phyloP scores from a whole-genome alignment of 2,888 invertebrate genomes.

The Carpatolechia fugitivella region DNA sequence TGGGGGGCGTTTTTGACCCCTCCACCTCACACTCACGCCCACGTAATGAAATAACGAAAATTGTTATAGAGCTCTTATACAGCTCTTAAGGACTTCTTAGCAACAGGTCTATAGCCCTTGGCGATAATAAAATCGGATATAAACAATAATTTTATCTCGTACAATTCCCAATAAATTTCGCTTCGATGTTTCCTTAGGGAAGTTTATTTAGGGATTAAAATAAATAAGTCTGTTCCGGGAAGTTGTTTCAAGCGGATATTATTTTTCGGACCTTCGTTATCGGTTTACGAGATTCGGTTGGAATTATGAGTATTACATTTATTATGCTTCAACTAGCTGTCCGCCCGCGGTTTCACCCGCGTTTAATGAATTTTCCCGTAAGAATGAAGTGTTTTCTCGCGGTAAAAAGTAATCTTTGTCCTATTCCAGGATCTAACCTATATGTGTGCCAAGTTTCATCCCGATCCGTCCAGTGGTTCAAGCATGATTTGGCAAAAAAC shows the following conservation, averaged over 20 bases:
- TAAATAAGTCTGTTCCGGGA: background rate
- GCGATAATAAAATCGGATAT: slow-evolving; percentile 12
- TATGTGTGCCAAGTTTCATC: too few species aligned
- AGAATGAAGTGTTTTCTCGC: too few species aligned
- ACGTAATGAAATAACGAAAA: slow-evolving; percentile 46
- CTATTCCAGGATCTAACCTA: too few species aligned
- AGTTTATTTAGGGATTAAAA: background rate
- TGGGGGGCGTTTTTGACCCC: slow-evolving; percentile 51
- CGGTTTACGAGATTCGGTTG: too few species aligned
- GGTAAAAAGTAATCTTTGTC: too few species aligned
- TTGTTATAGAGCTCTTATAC: slow-evolving; percentile 41
- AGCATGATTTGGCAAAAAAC: too few species aligned
- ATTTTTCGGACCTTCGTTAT: background rate
- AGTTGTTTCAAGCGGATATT: background rate
- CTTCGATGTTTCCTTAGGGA: background rate
- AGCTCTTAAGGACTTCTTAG: slow-evolving; percentile 28
- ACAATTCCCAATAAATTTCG: background rate
- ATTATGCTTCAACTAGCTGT: too few species aligned
- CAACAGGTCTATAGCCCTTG: slow-evolving; percentile 47
- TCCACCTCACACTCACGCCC: slow-evolving; percentile 30
- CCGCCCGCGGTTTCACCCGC: too few species aligned
- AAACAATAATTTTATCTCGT: slow-evolving; percentile 15
- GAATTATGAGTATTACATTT: too few species aligned
- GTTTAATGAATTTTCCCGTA: too few species aligned
- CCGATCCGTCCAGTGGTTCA: too few species aligned